A percentile compares a stretch with the other conserved stretches of the same genome.
Conservation (phyloP, 2,113 vertebrate species). For the Ariopsis seemanni region DNA sequence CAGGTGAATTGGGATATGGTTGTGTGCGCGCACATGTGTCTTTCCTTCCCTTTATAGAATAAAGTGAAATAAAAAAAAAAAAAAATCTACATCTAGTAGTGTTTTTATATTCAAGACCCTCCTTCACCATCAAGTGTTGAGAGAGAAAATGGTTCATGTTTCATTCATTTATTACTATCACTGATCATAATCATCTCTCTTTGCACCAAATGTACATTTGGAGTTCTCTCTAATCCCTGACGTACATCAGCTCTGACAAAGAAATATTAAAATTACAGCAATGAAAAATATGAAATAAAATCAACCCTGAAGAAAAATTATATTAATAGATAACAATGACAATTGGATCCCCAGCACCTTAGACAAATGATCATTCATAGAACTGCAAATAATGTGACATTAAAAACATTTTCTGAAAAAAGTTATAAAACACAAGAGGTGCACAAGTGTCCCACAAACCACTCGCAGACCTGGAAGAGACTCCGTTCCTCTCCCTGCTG, state of each 20-base stretch:
- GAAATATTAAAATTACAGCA: slow-evolving; percentile 59
- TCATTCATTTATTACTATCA: slow-evolving; percentile 62
- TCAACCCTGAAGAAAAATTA: slow-evolving; percentile 59
- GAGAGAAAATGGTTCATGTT: not conserved
- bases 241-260: slow-evolving; percentile 53
- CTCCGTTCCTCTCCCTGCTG: slow-evolving; percentile 19
- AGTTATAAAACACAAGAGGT: slow-evolving; percentile 47
- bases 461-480: slow-evolving; percentile 34
- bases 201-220: slow-evolving; percentile 56
- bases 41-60: slow-evolving; percentile 43
- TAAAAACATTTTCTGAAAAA: slow-evolving; percentile 48
- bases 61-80: slow-evolving; percentile 44
- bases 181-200: slow-evolving; percentile 59
- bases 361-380: slow-evolving; percentile 58
- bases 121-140: not conserved
- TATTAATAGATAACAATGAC: slow-evolving; percentile 51
- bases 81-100: not conserved
- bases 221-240: slow-evolving; percentile 46
- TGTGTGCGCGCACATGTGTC: slow-evolving; percentile 23
- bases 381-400: slow-evolving; percentile 54
- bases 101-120: not conserved
- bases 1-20: slow-evolving; percentile 54
- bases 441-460: slow-evolving; percentile 53
- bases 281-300: slow-evolving; percentile 54
- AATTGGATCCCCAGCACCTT: slow-evolving; percentile 63